These are phyloP conservation scores for Drosophila setosimentum DNA, from an alignment of 2,888 invertebrate species.

Conservation along the genomic window DNA sequence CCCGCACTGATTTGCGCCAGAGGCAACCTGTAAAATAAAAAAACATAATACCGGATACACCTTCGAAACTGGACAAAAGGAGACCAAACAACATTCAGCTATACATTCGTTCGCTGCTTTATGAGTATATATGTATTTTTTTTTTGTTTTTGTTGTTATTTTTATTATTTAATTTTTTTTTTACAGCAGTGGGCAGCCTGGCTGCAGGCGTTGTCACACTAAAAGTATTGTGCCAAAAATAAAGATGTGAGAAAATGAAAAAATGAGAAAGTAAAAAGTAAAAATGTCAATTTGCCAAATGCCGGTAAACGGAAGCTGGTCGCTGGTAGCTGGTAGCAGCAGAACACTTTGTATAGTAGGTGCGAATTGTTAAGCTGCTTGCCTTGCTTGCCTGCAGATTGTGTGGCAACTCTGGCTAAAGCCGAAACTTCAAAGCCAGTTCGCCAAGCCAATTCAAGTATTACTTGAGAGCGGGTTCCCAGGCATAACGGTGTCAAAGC, in stretches of 20 bases:
- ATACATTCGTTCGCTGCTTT: conserved; percentile 40
- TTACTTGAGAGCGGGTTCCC: conserved; percentile 30
- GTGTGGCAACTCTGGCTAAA: conserved; percentile 16
- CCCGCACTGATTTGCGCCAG: conserved; percentile 48
- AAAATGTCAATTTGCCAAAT: conserved; percentile 80
- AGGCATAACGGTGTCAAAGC: conserved; percentile 64
- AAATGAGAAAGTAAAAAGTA: conserved; percentile 37
- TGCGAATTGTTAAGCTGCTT: conserved; percentile 58
- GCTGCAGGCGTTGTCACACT: conserved; percentile 12
- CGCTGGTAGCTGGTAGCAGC: conserved; percentile 33
- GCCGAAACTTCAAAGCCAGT: conserved; percentile 61
- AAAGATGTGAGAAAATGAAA: conserved; percentile 21
- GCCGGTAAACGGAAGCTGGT: conserved; percentile 62
- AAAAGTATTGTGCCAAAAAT: conserved; percentile 61
- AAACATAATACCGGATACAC: conserved; percentile 24
- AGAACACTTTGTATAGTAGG: conserved; percentile 52
- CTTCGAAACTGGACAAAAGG: conserved; percentile 47
- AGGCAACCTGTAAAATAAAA: conserved; percentile 6
- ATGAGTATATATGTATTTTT: conserved; percentile 46
- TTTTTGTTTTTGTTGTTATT: conserved; percentile 7
- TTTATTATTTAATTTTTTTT: conserved; percentile 3
- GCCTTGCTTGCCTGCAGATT: conserved; percentile 18
- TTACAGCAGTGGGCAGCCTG: conserved; percentile 20
- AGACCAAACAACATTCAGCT: conserved; percentile 24
- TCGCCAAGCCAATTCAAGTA: conserved; percentile 25